phyloP scores from a whole-genome alignment of 2,113 vertebrate species.

The Heterocephalus glaber region DNA sequence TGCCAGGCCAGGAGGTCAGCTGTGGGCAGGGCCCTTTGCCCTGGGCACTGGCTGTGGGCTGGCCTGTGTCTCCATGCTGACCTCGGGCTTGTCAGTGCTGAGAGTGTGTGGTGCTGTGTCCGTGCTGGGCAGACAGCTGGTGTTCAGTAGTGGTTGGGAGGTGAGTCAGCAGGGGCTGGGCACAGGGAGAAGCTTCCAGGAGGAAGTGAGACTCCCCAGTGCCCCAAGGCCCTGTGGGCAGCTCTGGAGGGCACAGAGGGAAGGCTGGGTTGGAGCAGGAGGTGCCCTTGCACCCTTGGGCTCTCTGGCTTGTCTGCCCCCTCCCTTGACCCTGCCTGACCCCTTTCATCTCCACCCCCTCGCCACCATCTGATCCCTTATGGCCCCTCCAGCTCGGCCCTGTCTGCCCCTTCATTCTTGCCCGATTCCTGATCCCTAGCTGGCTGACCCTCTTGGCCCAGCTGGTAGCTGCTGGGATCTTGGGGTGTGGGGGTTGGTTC shows the following conservation, averaged over 20 bases:
- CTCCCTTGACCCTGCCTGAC: too few relatives aligned
- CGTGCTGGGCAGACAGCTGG: too few relatives aligned
- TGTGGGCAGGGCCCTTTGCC: background rate
- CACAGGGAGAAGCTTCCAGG: background rate
- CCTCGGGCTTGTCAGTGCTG: background rate
- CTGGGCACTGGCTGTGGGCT: background rate
- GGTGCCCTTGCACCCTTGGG: background rate
- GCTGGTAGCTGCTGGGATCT: too few relatives aligned
- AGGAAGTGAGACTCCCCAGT: too few relatives aligned
- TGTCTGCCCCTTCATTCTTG: background rate
- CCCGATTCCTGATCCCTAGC: fast-evolving
- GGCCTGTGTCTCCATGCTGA: background rate
- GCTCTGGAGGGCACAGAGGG: background rate
- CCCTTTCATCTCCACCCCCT: background rate
- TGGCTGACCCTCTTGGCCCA: fast-evolving
- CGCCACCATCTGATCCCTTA: background rate
- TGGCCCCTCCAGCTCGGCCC: background rate
- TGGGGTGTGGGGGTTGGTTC: background rate
- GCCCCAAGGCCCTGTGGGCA: background rate
- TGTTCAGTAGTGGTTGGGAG: too few relatives aligned
- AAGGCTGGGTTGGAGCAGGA: too few relatives aligned
- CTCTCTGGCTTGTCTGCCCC: background rate
- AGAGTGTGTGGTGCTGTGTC: fast-evolving
- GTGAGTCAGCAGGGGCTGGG: background rate
- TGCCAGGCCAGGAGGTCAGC: background rate